These are phyloP conservation scores for Hemibagrus wyckioides DNA, from an alignment of 2,113 vertebrate species.

Conservation along the genomic window DNA sequence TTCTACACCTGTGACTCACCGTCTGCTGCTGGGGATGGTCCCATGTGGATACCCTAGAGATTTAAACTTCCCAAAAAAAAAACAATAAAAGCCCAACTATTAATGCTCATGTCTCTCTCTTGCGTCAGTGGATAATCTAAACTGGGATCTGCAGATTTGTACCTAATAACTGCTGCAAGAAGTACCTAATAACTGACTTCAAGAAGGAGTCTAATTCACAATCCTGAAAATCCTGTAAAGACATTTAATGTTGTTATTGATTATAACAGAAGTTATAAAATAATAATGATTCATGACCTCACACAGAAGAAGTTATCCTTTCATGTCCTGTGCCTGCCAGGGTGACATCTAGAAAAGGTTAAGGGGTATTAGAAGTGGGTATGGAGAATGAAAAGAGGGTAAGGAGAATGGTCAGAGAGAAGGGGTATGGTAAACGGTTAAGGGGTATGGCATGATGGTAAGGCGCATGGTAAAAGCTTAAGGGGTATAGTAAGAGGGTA, in stretches of 20 bases:
- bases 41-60: slow-evolving; percentile 2
- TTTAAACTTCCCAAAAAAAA: neutral
- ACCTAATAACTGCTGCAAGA: neutral
- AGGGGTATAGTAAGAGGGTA: too few relatives aligned
- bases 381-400: too few relatives aligned
- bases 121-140: neutral
- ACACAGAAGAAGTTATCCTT: too few relatives aligned
- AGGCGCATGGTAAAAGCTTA: too few relatives aligned
- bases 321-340: too few relatives aligned
- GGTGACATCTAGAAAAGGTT: too few relatives aligned
- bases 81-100: neutral
- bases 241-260: neutral
- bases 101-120: neutral
- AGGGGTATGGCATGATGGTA: too few relatives aligned
- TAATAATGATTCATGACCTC: too few relatives aligned
- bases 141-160: neutral
- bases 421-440: too few relatives aligned
- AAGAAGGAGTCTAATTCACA: neutral
- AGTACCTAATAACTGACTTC: neutral
- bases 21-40: slow-evolving; percentile 6
- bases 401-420: too few relatives aligned
- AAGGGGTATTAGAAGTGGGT: too few relatives aligned
- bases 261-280: too few relatives aligned
- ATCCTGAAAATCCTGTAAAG: neutral
- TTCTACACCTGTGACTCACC: neutral